Percentiles rank a stretch among this genome's conserved stretches.
Evolutionary conservation across 2,797 vertebrate genomes (phyloP).

Genomic region (Brachyrhaphis roseni): DNA sequence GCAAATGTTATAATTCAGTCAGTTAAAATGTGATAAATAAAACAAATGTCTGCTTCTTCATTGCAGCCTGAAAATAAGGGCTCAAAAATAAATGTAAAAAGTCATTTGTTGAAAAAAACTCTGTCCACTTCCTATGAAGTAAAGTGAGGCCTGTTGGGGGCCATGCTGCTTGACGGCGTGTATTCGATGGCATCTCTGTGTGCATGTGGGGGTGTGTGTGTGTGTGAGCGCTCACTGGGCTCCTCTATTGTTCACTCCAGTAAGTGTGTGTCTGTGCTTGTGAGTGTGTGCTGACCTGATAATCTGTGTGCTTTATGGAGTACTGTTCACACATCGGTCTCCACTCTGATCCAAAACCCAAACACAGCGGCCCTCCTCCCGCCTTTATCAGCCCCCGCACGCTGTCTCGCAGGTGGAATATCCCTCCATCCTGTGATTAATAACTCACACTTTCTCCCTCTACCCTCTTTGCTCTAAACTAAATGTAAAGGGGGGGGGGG

Average conservation of each 20-base stretch:
- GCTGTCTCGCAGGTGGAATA: conserved; percentile 24
- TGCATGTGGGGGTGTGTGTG: too few species aligned
- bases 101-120: background rate
- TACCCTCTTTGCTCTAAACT: background rate
- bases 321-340: conserved; percentile 81
- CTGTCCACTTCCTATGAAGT: too few species aligned
- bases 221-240: conserved; percentile 44
- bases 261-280: conserved; percentile 66
- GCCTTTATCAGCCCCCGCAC: conserved; percentile 54
- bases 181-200: conserved; percentile 57
- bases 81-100: background rate
- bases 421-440: conserved; percentile 42
- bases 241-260: conserved; percentile 68
- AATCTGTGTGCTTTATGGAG: conserved; percentile 83
- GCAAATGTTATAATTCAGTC: too few species aligned
- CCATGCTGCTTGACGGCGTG: conserved; percentile 48
- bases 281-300: conserved; percentile 78
- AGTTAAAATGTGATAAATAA: background rate
- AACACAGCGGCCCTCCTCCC: conserved; percentile 58
- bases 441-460: conserved; percentile 28
- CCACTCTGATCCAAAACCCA: conserved; percentile 79
- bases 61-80: background rate
- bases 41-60: background rate
- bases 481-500: background rate
- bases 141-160: conserved; percentile 22